Evolutionary conservation across 92 coral and sea anemone genomes (phyloP).

Genomic region (Ricordea florida): DNA sequence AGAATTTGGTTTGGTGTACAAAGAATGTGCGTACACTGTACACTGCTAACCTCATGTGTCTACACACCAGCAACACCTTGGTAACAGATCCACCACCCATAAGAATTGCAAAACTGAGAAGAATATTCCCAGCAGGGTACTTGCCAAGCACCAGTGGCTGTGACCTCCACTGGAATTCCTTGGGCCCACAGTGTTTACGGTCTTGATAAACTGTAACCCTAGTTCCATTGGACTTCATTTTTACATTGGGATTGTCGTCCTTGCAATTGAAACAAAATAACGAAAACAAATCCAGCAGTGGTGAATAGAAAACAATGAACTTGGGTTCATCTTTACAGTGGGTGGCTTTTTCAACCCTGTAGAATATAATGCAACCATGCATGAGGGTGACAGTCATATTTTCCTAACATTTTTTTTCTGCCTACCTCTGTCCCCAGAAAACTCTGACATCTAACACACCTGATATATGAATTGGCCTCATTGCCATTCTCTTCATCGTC

Average conservation of each 20-base stretch:
- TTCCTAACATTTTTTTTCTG: too few relatives aligned
- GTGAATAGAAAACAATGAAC: slow-evolving; percentile 50
- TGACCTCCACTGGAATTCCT: slow-evolving; percentile 41
- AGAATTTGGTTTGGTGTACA: background rate
- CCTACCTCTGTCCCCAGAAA: too few relatives aligned
- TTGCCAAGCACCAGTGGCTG: slow-evolving; percentile 54
- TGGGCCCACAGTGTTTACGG: slow-evolving; percentile 29
- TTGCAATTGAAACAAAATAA: slow-evolving; percentile 67
- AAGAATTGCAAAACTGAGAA: slow-evolving; percentile 38
- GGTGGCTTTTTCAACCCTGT: too few relatives aligned
- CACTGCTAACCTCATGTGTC: background rate
- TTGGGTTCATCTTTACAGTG: slow-evolving; percentile 29
- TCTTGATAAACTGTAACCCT: slow-evolving; percentile 52
- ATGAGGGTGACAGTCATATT: too few relatives aligned
- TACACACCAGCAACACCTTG: background rate
- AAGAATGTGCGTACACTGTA: background rate
- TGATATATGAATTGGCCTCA: too few relatives aligned
- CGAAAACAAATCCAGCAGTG: slow-evolving; percentile 11
- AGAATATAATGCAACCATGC: too few relatives aligned
- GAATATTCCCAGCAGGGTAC: slow-evolving; percentile 63
- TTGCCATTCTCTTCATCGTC: too few relatives aligned
- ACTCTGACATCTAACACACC: too few relatives aligned
- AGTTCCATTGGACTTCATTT: slow-evolving; percentile 49
- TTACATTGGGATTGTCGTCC: slow-evolving; percentile 17
- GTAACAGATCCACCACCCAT: background rate